These are phyloP conservation scores for Cephalopachus bancanus DNA, from an alignment of 2,797 vertebrate genomes.

Conservation along the genomic window DNA sequence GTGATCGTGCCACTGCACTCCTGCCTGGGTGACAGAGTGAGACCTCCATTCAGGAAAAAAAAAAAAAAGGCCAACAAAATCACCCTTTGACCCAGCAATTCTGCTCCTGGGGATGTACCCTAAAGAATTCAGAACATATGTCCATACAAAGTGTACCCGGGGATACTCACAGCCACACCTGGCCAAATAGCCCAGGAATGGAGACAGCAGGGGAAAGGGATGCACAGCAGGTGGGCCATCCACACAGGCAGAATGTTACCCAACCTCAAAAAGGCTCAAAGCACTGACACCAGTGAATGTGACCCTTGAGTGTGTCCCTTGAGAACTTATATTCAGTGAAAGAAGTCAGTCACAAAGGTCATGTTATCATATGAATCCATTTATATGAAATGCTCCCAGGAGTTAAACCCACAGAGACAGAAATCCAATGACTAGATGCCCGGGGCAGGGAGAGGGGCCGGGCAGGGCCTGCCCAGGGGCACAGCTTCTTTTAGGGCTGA, in stretches of 20 bases:
- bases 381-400: fast-evolving
- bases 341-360: neutral
- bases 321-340: too few species aligned
- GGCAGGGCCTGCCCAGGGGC: neutral
- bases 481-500: neutral
- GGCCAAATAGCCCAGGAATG: too few species aligned
- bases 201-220: neutral
- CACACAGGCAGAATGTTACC: neutral
- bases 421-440: neutral
- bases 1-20: too few species aligned
- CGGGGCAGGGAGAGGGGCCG: neutral
- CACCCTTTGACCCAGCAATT: neutral
- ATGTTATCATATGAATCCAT: fast-evolving
- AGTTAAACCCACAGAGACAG: neutral
- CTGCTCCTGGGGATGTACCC: neutral
- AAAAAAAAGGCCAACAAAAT: neutral
- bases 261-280: neutral
- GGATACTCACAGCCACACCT: neutral
- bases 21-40: too few species aligned
- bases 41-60: too few species aligned
- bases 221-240: neutral
- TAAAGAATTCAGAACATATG: neutral
- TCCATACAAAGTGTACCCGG: neutral
- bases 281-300: too few species aligned
- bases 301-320: too few species aligned